Conservation (phyloP, 1,140 invertebrate genomes). For the Thaumatotibia leucotreta region DNA sequence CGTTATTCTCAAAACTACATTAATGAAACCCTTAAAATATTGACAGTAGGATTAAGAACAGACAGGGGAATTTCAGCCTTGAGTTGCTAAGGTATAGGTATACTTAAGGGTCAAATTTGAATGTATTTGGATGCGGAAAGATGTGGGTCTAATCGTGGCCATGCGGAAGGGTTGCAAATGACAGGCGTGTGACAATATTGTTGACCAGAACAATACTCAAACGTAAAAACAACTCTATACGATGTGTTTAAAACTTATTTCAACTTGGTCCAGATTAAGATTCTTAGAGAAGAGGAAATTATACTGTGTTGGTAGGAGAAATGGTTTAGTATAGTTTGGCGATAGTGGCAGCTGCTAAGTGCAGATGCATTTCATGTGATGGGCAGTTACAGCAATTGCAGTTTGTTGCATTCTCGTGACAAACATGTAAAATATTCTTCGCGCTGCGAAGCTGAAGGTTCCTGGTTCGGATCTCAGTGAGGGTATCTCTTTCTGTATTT, state of each 20-base stretch:
- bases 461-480: no score
- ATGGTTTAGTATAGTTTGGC: not conserved
- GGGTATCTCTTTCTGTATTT: no score
- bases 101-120: not conserved
- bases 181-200: constrained; percentile 6
- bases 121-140: not conserved
- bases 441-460: no score
- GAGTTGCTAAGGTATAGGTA: not conserved
- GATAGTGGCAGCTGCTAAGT: not conserved
- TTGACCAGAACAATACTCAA: not conserved
- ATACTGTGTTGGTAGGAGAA: not conserved
- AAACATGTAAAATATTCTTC: no score
- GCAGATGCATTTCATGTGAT: not conserved
- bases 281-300: not conserved
- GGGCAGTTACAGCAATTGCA: not conserved
- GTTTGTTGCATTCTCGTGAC: not conserved
- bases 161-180: constrained; percentile 15
- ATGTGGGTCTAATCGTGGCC: not conserved
- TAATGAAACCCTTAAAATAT: not conserved
- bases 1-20: not conserved
- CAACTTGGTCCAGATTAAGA: not conserved
- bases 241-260: not conserved
- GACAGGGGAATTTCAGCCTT: not conserved
- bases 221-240: not conserved
- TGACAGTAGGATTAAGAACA: not conserved